Conservation (phyloP, 2,113 vertebrate genomes). For the Anolis sagrei region DNA sequence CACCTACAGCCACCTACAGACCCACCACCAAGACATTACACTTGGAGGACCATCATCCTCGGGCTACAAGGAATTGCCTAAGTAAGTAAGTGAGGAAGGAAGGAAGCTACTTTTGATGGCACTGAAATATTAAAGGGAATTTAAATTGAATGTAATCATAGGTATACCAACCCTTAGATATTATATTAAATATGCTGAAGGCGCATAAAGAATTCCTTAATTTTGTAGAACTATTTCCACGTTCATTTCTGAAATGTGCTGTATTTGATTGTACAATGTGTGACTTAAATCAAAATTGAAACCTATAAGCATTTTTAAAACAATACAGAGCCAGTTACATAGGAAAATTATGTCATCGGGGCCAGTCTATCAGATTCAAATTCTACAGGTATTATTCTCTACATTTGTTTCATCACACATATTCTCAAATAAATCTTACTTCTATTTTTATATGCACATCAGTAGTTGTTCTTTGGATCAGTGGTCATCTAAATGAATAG, state of each 20-base stretch:
- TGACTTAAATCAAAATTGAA: conserved; percentile 13
- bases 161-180: not conserved
- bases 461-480: too few relatives aligned
- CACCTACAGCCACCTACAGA: too few relatives aligned
- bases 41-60: too few relatives aligned
- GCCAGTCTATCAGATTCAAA: not conserved
- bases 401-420: not conserved
- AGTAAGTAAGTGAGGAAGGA: too few relatives aligned
- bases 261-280: not conserved
- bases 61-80: too few relatives aligned
- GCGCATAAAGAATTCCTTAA: not conserved
- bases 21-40: too few relatives aligned
- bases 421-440: too few relatives aligned
- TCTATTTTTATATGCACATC: not conserved
- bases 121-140: conserved; percentile 9
- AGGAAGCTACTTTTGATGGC: not conserved
- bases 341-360: not conserved
- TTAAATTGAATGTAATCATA: not conserved
- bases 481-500: too few relatives aligned
- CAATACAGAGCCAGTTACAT: not conserved
- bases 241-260: not conserved
- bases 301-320: not conserved
- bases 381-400: not conserved
- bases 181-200: not conserved
- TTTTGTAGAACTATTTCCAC: not conserved